Base-by-base conservation (phyloP, 2,888 invertebrate genomes). In the Amblyteles armatorius region DNA sequence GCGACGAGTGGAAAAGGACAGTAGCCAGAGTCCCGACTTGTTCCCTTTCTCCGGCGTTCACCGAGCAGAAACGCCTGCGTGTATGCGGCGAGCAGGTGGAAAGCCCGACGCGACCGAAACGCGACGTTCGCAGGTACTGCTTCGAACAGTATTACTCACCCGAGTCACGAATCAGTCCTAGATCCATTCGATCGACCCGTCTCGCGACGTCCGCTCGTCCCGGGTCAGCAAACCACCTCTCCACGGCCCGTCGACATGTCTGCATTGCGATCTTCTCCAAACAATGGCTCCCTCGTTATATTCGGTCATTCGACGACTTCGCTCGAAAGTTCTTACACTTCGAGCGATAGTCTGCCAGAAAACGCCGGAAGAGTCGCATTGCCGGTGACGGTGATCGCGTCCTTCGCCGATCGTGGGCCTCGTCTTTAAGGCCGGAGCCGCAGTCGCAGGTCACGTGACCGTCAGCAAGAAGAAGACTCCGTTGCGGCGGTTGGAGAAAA, bases 101-200 rank as follows among this genome's bases (percentile, higher is more conserved):
- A 69, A 67, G 19, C 19, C 57, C 19, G 40, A 69, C 68, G 57
- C 33, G 68, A 40, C 57, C 48, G 36, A 48, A 44, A 40, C 68
- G 52, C 13, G 16, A 29, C 22, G 16, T 22, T 65, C 5, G 16
- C 48, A 16, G 48, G 13, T 29, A 69, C 29, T 1, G 48, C 29
- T 22, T 33, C 29, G 55, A 67, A 50, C 40, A 33, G 16, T 57
- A 82, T 85, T 82, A 63, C 52, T 77, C 86, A 92, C 87, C 71
- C 91, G 77, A 88, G 90, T 92, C 93, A 93, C 93, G 93, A 89
- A 88, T 87, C 88, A 90, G 92, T 89, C 89, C 92, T 87, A 92
- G 91, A 93, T 93, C 91, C 92, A 92, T 93, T 88, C 86, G 87
- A 92, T 93, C 92, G 89, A 91, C 91, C 89, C 65, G 71, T 57